phyloP scores from a whole-genome alignment of 2,113 vertebrate species.

The Capra hircus region DNA sequence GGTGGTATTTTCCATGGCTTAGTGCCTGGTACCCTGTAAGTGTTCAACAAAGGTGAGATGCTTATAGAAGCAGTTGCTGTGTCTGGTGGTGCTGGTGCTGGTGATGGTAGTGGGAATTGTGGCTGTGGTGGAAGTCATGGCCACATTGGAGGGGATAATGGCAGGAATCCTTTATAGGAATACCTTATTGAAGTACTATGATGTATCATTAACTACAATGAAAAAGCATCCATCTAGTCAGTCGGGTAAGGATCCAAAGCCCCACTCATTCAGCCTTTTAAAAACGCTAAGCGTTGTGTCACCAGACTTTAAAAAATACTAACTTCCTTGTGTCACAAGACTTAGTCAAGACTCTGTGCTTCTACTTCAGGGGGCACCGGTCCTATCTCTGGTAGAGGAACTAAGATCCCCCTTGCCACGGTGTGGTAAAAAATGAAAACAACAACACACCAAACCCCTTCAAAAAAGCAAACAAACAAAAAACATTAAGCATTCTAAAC shows the following conservation, averaged over 20 bases:
- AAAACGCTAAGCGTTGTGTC: background rate
- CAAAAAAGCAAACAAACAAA: background rate
- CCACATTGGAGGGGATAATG: background rate
- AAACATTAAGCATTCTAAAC: background rate
- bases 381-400: background rate
- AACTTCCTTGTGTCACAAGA: background rate
- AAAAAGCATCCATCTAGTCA: background rate
- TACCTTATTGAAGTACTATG: background rate
- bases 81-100: background rate
- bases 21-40: background rate
- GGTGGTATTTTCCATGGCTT: no score
- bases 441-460: background rate
- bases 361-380: background rate
- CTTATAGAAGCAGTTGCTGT: fast-evolving
- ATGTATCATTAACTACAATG: background rate
- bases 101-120: no score
- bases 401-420: background rate
- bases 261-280: background rate
- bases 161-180: background rate
- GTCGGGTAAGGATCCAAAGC: background rate
- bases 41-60: background rate
- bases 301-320: background rate
- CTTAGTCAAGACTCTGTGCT: background rate
- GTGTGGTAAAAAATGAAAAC: background rate
- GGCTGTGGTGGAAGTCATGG: background rate